Evolutionary conservation across 2,797 vertebrate species (phyloP), one percentile per base, ranked within the genome.

Genomic region (Myripristis murdjan): DNA sequence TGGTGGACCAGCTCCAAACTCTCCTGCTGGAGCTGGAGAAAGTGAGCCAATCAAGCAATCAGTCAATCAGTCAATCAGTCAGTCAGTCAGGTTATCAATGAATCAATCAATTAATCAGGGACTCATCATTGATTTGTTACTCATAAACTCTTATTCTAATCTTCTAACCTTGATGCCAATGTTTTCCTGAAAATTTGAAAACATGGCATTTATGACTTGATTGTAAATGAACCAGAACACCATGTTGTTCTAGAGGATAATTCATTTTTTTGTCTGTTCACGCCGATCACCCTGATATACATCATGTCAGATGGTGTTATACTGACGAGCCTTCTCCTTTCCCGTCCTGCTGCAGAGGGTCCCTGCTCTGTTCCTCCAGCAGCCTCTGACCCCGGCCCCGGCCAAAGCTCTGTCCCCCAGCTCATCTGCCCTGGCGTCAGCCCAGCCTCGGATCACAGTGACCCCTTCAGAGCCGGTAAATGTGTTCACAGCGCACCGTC

Each of bases 11-110:
- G 22, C 93, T 99, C 26, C 88, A 95, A 67, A 90, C 80, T 65
- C 92, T 95, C 54, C 61, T 98, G 54, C 92, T 93, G 68, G 93
- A 95, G 31, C 82, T 98, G 74, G 96, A 98, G 88, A 94, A 96
- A 89, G 93, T 96, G 23, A 23, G 81, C 67, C 18, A 2, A 0
- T 51, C 23, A 31, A 1, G 52, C 4, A 10, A 1, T 22, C 2
- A 6, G 9, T 3, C 18, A 20, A 0, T 0, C 6, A n/a, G 0
- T 26, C 58, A 49, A 6, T n/a, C 52, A 31, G 2, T n/a, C 8
- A n/a, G 1, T 31, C 24, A 9, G 1, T 48, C 46, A n/a, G n/a
- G n/a, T 2, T 28, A 28, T 6, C 41, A 43, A 43, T 16, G 14
- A 43, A 6, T 14, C 9, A 2, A 16, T 15, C 8, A 16, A 28